Base-by-base conservation (phyloP, 2,113 vertebrate species). In the Seriola quinqueradiata region DNA sequence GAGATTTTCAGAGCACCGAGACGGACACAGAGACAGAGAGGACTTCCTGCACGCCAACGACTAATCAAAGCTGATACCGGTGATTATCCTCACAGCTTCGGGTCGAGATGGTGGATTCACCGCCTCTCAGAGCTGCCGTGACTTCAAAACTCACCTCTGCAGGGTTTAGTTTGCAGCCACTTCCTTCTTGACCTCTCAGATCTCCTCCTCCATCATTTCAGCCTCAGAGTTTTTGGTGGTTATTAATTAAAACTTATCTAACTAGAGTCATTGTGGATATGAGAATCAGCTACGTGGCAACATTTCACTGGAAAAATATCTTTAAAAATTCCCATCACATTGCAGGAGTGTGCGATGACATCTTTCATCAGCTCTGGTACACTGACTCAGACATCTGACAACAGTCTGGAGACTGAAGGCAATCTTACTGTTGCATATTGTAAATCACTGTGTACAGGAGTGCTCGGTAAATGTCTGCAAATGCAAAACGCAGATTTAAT, bases 51-150 rank as follows among this genome's bases (percentile, higher is more conserved):
- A 54, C 52, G 66, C 70, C 2, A 0, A 25, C 61, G n/a, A 71
- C 61, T 70, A 85, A 80, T 85, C 87, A 85, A 4, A 55, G 79
- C 73, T 17, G 76, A 86, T 75, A 57, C 65, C 3, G 10, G 44
- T 61, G 44, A 83, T 89, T 80, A 70, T 61, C 75, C 44, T 12
- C 7, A 0, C 55, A 23, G 57, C 17, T 38, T 46, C 28, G 28
- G 72, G 71, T 68, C 70, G 6, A 16, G 48, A 57, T 7, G 61
- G 28, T 21, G 77, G 16, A 28, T 28, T 75, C 14, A 0, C 58
- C 58, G 64, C 28, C 38, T 50, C 70, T 72, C 21, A 8, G 34
- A 54, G 58, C 64, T 10, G 68, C 42, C 3, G 40, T 38, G 55
- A 79, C 48, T 72, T 75, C 54, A 32, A 40, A 82, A 54, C 70